Evolutionary conservation across 2,113 vertebrate genomes (phyloP), one percentile per base, ranked within the genome.

Genomic region (Albula goreensis): DNA sequence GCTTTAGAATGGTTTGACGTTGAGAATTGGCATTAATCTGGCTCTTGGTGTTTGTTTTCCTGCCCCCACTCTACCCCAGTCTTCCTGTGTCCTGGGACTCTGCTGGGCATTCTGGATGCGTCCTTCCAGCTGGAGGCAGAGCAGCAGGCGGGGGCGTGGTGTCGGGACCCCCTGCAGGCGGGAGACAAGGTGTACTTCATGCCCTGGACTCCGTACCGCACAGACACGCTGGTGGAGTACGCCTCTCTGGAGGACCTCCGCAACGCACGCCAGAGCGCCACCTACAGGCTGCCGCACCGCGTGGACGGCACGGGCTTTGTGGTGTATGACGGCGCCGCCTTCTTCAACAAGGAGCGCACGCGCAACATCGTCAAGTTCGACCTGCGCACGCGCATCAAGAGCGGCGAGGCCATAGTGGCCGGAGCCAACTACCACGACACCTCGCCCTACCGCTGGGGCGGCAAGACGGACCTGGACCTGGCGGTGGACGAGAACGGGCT

Each of bases 161-260:
- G 98, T 94, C 98, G 98, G 94, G 98, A 99, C 92, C 98, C 98
- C 12, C 97, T 99, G 81, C 98, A 99, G 93, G 97, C 98, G 41
- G 97, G 97, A 85, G 98, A 99, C 95, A 99, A 99, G 95, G 98
- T 99, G 91, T 99, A 98, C 95, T 99, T 99, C 94, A 99, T 99
- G 98, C 98, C 98, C 15, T 99, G 98, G 98, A 99, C 98, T 50
- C 98, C 98, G 0, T 99, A 99, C 89, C 98, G 98, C 91, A 99
- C 98, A 0, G 98, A 99, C 94, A 99, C 96, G 8, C 95, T 99
- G 88, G 97, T 98, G 82, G 98, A 99, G 90, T 99, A 96, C 3
- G 96, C 97, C 89, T 99, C 98, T 2, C 90, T 99, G 84, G 97
- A 98, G 90, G 98, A 99, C 91, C 97, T 99, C 92, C 97, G 97